phyloP scores from a whole-genome alignment of 2,113 vertebrate species.

The Hipposideros armiger region DNA sequence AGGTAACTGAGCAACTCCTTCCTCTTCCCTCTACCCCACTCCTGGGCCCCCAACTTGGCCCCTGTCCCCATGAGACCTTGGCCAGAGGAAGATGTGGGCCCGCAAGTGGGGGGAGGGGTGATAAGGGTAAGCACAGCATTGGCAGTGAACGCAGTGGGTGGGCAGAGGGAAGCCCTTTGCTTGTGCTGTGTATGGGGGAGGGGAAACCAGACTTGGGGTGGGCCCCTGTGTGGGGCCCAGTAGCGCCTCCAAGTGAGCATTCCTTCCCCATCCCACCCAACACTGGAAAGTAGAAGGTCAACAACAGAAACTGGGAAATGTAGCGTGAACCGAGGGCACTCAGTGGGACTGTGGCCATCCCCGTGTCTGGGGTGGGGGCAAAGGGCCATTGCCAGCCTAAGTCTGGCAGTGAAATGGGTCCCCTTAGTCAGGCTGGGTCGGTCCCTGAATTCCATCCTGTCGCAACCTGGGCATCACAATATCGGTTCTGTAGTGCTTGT shows the following conservation, averaged over 20 bases:
- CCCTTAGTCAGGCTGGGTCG: constrained; percentile 67
- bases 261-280: constrained; percentile 53
- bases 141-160: constrained; percentile 77
- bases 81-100: constrained; percentile 25
- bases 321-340: not conserved
- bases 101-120: not conserved
- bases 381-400: not conserved
- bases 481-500: constrained; percentile 55
- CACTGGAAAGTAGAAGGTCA: constrained; percentile 55
- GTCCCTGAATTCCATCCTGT: constrained; percentile 72
- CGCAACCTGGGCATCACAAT: constrained; percentile 44
- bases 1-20: constrained; percentile 80
- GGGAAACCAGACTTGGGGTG: not conserved
- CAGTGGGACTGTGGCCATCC: not conserved
- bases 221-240: not conserved
- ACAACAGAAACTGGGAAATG: constrained; percentile 72
- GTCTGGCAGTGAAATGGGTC: constrained; percentile 64
- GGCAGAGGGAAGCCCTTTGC: constrained; percentile 75
- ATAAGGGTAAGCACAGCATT: constrained; percentile 65
- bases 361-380: not conserved
- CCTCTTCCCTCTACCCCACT: not conserved
- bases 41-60: constrained; percentile 39
- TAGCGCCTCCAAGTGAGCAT: constrained; percentile 1
- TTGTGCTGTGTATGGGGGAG: constrained; percentile 77
- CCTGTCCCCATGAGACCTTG: constrained; percentile 46